Evolutionary conservation across 2,797 vertebrate genomes (phyloP).

Genomic region (Girardinus metallicus): DNA sequence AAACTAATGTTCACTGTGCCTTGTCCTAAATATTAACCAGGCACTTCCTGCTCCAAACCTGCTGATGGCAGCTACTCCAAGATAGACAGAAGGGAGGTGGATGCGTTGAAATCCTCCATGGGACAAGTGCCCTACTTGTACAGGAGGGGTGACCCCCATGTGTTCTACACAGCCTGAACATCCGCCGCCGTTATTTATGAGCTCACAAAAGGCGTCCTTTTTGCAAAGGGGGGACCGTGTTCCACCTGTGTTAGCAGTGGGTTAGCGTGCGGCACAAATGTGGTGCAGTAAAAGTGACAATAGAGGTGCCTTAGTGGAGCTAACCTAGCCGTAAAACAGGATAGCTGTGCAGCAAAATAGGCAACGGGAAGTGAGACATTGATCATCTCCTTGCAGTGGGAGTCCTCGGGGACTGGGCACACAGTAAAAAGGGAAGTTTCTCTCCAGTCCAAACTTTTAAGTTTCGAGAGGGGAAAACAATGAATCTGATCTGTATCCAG

Average conservation of each 20-base stretch:
- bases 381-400: conserved; percentile 7
- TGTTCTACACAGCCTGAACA: conserved; percentile 69
- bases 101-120: conserved; percentile 69
- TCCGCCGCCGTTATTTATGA: conserved; percentile 79
- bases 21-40: conserved; percentile 74
- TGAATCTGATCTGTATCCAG: not conserved
- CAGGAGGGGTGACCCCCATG: conserved; percentile 75
- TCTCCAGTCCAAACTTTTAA: not conserved
- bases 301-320: conserved; percentile 13
- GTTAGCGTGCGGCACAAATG: conserved; percentile 39
- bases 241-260: conserved; percentile 69
- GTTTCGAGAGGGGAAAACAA: not conserved
- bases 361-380: conserved; percentile 10
- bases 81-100: conserved; percentile 52
- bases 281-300: conserved; percentile 50
- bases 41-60: conserved; percentile 60
- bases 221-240: conserved; percentile 45
- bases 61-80: conserved; percentile 72
- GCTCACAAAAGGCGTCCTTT: conserved; percentile 66
- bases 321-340: conserved; percentile 35
- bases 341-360: conserved; percentile 45
- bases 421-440: not conserved
- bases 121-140: conserved; percentile 74
- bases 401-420: not conserved
- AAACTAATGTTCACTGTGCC: conserved; percentile 61